Evolutionary conservation across 2,113 vertebrate species (phyloP).

Genomic region (Anguilla japonica): DNA sequence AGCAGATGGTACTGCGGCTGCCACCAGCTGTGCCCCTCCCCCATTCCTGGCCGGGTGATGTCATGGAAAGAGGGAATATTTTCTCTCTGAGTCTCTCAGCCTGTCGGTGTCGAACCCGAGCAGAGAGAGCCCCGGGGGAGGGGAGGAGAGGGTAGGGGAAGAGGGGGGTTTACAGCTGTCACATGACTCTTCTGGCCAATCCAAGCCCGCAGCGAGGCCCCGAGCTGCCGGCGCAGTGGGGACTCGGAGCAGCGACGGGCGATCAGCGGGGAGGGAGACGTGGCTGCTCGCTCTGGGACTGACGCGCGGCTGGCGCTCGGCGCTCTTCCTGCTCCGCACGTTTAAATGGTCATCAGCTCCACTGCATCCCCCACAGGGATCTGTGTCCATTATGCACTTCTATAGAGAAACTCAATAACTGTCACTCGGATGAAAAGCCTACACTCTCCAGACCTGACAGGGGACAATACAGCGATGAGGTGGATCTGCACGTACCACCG

Average conservation of each 20-base stretch:
- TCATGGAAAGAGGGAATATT: slow-evolving; percentile 85
- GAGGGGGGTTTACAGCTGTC: slow-evolving; percentile 69
- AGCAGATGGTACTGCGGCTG: slow-evolving; percentile 89
- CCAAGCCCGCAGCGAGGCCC: slow-evolving; percentile 60
- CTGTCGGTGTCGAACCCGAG: slow-evolving; percentile 74
- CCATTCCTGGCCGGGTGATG: slow-evolving; percentile 75
- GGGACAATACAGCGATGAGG: too few species aligned
- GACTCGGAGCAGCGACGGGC: slow-evolving; percentile 33
- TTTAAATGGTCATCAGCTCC: too few species aligned
- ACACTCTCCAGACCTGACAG: too few species aligned
- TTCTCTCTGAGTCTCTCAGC: slow-evolving; percentile 73
- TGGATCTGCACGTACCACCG: too few species aligned
- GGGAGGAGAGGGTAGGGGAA: too few species aligned
- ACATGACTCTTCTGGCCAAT: slow-evolving; percentile 71
- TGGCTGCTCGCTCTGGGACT: slow-evolving; percentile 26
- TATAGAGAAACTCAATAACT: too few species aligned
- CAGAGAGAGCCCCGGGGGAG: slow-evolving; percentile 62
- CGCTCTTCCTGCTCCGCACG: too few species aligned
- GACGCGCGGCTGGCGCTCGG: background rate
- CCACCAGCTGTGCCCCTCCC: slow-evolving; percentile 84
- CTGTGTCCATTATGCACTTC: too few species aligned
- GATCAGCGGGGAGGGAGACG: slow-evolving; percentile 54
- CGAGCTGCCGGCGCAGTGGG: slow-evolving; percentile 64
- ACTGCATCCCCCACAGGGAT: too few species aligned
- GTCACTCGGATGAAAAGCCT: too few species aligned